Evolutionary conservation across 2,797 vertebrate genomes (phyloP).

Genomic region (Pempheris klunzingeri): DNA sequence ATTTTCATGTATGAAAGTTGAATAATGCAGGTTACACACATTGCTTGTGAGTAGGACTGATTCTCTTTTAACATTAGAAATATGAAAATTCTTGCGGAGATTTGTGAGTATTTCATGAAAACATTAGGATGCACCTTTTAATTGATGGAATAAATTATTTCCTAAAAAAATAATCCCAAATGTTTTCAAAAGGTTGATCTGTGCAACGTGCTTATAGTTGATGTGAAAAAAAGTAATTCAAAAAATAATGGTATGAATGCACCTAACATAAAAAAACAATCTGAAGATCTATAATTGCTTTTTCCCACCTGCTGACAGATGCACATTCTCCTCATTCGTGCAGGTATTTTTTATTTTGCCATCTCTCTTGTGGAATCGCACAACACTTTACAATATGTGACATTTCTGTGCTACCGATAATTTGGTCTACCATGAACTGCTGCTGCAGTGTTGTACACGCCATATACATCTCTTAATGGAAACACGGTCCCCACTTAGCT

Average conservation of each 20-base stretch:
- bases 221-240: neutral
- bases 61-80: neutral
- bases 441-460: slow-evolving; percentile 15
- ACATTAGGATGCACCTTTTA: neutral
- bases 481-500: slow-evolving; percentile 65
- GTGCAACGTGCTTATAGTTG: neutral
- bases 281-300: neutral
- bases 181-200: neutral
- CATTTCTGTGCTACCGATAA: slow-evolving; percentile 37
- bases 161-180: neutral
- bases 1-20: slow-evolving; percentile 16
- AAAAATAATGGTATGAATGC: neutral
- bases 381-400: slow-evolving; percentile 32
- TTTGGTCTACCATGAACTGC: slow-evolving; percentile 29
- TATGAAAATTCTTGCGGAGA: neutral
- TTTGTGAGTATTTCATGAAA: neutral
- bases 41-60: neutral
- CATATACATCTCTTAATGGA: slow-evolving; percentile 64
- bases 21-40: neutral
- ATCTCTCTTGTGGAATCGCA: slow-evolving; percentile 14
- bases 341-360: neutral
- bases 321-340: slow-evolving; percentile 11
- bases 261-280: neutral
- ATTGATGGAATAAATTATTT: neutral
- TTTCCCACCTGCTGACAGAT: neutral